Evolutionary conservation across 1,140 invertebrate genomes (phyloP), one percentile per base, ranked within the genome.

Genomic region (Probaryconus sp.): DNA sequence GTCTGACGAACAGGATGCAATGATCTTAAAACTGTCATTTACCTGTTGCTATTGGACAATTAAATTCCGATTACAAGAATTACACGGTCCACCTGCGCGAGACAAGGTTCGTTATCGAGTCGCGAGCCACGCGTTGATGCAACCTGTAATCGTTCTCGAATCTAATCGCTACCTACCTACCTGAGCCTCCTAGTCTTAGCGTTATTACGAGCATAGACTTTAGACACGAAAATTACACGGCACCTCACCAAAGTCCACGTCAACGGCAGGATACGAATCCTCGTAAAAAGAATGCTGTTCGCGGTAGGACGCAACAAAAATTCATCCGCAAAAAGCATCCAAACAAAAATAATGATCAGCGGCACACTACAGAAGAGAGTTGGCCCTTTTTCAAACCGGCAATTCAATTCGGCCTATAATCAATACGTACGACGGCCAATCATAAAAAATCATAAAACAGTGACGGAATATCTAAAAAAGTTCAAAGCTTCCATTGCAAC

Each of bases 111-210:
- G 68, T 68, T 63, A 56, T 61, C 33, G 53, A 70, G 63, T 63
- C 58, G 51, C 58, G 56, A 53, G 63, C 60, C 61, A 68, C 67
- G 67, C 56, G 65, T 64, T 37, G 48, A 64, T 47, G 56, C 40
- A 79, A 79, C 67, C 68, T 63, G 53, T 64, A 79, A 79, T 70
- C 69, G 43, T 42, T 30, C 18, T 73, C 40, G 50, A 50, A 72
- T 56, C 58, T 71, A 79, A 76, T 76, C 68, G 72, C 65, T 71
- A 69, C 68, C 58, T 76, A 69, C 68, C 58, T 76, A 64, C 53
- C 56, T 35, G 42, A 45, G 30, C 61, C 55, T 58, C 43, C 47
- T 64, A 40, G 55, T 64, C 43, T 65, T 58, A 7, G 61, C 28
- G 47, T 60, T 56, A 53, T 50, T 60, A 48, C 42, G 14, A 37